Base-by-base conservation (phyloP, 2,888 invertebrate species). In the Ganaspis brasiliensis region DNA sequence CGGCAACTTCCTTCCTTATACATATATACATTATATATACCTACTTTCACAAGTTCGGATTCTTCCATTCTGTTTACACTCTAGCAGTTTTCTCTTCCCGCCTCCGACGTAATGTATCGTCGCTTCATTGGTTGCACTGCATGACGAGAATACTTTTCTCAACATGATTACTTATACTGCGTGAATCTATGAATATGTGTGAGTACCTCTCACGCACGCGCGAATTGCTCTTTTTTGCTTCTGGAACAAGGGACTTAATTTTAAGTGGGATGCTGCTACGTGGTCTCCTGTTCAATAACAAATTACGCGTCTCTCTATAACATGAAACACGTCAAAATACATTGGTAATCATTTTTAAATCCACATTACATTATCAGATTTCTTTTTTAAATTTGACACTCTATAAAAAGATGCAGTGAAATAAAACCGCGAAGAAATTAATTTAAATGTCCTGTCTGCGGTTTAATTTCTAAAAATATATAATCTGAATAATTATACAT, bases 71-170 rank as follows among this genome's bases (percentile, higher is more conserved):
- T 74, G 55, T 77, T 77, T 72, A 77, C 76, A 74, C 78, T 78
- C 76, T 75, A 77, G 71, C 74, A 82, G 80, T 79, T 81, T 79
- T 80, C 82, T 78, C 70, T 55, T 21, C 59, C 76, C 59, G 45
- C 73, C 73, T 78, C 40, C 78, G 49, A 61, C 71, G 75, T 80
- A 78, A 82, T 81, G 81, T 82, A 84, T 81, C 81, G 80, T 81
- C 77, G 77, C 78, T 83, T 81, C 85, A 81, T 82, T 80, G 82
- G 82, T 80, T 71, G 70, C 61, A 76, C 77, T 72, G 76, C 82
- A 81, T 81, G 82, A 81, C 77, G 75, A 72, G 82, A 81, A 79
- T 82, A 75, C 31, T 59, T 59, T 59, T 59, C 59, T 59, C 59
- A 31, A 59, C 31, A 24, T 31, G 31, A 59, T 59, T 59, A 59